phyloP scores from a whole-genome alignment of 1,140 invertebrate genomes.

The Probaryconus sp. region DNA sequence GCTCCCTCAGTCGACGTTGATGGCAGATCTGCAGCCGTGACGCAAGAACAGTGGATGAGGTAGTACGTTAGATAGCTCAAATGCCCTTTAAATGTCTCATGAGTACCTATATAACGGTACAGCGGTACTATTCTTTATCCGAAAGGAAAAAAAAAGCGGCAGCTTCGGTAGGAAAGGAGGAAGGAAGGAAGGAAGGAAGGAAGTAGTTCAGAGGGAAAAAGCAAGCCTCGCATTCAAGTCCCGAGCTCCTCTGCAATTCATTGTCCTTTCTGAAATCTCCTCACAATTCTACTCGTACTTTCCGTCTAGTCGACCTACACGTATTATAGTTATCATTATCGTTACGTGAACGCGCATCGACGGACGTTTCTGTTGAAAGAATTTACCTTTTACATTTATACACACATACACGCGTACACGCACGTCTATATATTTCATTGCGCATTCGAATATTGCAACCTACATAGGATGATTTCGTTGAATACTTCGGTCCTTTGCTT shows the following conservation, averaged over 20 bases:
- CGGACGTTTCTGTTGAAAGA: constrained; percentile 39
- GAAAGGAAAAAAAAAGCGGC: constrained; percentile 37
- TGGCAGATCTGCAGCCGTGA: constrained; percentile 25
- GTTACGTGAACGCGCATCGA: constrained; percentile 40
- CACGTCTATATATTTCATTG: no score
- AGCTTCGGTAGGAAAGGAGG: neutral
- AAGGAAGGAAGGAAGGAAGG: constrained; percentile 8
- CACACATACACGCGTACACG: no score
- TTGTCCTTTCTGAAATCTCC: constrained; percentile 50
- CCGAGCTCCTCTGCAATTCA: constrained; percentile 43
- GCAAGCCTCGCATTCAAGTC: constrained; percentile 19
- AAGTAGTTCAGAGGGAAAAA: constrained; percentile 14
- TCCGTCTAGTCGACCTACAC: constrained; percentile 33
- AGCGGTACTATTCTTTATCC: constrained; percentile 38
- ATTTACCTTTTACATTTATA: constrained; percentile 35
- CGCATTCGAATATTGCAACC: constrained; percentile 36
- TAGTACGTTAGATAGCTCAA: constrained; percentile 36
- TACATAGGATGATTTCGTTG: constrained; percentile 28
- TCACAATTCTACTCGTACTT: constrained; percentile 50
- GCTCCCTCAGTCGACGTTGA: constrained; percentile 31
- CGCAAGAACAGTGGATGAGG: constrained; percentile 38
- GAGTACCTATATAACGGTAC: constrained; percentile 41
- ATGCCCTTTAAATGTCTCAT: constrained; percentile 49
- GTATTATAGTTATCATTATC: constrained; percentile 55
- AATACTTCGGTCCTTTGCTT: constrained; percentile 30